These are phyloP conservation scores for Theocolax elegans DNA, from an alignment of 1,140 invertebrate genomes.

Conservation along the genomic window DNA sequence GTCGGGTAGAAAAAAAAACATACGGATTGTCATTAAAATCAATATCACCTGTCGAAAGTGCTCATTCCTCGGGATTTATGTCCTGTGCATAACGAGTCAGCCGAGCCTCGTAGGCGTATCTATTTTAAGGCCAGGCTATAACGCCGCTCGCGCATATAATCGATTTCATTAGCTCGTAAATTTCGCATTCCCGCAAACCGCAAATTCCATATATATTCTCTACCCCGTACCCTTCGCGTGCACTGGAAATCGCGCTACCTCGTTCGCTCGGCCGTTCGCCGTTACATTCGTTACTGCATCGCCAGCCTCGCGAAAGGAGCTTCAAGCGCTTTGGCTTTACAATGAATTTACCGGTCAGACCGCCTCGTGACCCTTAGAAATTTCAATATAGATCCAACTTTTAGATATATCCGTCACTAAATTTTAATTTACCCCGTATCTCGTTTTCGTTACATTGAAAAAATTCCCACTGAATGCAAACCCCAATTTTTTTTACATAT, in stretches of 20 bases:
- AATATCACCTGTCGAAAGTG: conserved; percentile 39
- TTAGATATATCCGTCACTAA: no score
- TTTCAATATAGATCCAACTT: no score
- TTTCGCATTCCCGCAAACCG: conserved; percentile 38
- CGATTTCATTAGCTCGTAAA: conserved; percentile 45
- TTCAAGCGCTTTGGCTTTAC: no score
- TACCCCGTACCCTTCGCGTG: not conserved
- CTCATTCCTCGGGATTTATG: conserved; percentile 31
- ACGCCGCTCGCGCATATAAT: conserved; percentile 39
- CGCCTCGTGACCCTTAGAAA: no score
- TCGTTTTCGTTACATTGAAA: no score
- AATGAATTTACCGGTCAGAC: no score
- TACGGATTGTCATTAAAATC: conserved; percentile 26
- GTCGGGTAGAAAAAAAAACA: not conserved
- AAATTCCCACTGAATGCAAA: no score
- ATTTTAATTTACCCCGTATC: no score
- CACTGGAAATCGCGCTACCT: no score
- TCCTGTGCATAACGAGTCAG: conserved; percentile 19
- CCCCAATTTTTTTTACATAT: no score
- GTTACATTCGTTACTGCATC: not conserved
- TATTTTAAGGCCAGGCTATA: conserved; percentile 35
- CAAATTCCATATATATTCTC: conserved; percentile 30
- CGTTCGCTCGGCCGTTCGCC: not conserved
- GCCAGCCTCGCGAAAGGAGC: not conserved
- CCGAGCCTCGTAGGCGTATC: conserved; percentile 26